Base-by-base conservation (phyloP, 1,140 invertebrate species). In the Drosophila lacteicornis region DNA sequence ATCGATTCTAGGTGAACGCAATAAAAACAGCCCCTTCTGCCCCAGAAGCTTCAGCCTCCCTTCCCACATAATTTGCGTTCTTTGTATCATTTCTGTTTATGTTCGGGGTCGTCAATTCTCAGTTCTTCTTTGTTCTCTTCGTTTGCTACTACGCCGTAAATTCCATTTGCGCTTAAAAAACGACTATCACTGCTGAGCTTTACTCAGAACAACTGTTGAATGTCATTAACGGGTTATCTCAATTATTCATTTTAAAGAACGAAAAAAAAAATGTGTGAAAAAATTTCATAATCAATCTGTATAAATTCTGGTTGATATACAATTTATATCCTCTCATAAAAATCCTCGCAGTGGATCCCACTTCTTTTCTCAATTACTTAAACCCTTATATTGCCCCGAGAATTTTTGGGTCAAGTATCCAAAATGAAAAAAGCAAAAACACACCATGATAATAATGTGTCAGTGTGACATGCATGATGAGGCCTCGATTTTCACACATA, bases 31-130 rank as follows among this genome's bases (percentile, higher is more conserved):
- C 36, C 42, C 17, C 42, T 19, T 17, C 15, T 56, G 25, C 42
- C 12, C 36, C 17, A 69, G 22, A 55, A 55, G 13, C 19, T 40
- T 22, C 30, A 49, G 27, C 51, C 51, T 53, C 12, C 51, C 62
- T 79, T 79, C 43, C 57, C 80, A 40, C 69, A 61, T 78, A 45
- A 51, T 56, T 53, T 56, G 36, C 43, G 27, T 49, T 42, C 62
- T 67, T 40, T 40, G 33, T 77, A 56, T 53, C 33, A 53, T 62
- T 36, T 63, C 43, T 45, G 58, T 63, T 75, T 75, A 47, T 60
- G 53, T 55, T 79, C 78, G 75, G 61, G 82, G 75, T 86, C 82
- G 80, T 49, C 50, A 70, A 67, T 84, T 80, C 73, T 60, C 66
- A 38, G 58, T 75, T 66, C 60, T 78, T 61, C 74, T 82, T 81